Base-by-base conservation (phyloP, 1,140 invertebrate genomes). In the Dreissena polymorpha region DNA sequence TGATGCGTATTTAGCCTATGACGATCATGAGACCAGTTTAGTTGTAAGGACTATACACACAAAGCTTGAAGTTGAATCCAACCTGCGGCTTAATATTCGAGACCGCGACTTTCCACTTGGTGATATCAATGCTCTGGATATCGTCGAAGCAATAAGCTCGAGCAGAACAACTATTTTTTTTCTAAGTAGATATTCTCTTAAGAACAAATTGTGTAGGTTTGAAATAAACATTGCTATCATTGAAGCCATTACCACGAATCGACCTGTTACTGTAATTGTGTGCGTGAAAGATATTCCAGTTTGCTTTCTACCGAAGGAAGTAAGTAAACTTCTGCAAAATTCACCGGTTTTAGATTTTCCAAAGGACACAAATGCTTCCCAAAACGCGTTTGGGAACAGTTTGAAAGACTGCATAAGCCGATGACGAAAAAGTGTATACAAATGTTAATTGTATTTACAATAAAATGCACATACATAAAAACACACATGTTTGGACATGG, bases 121-220 rank as follows among this genome's bases (percentile, higher is more conserved):
- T 6, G 77, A 86, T n/a, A 76, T 60, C 67, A 95, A 95, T 73
- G 94, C 94, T 0, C 94, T 95, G 86, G 94, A 94, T 80, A 94
- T 96, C 72, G 89, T 95, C 27, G 93, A 93, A 76, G 94, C 94
- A 86, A 94, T 95, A 51, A 93, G 94, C 27, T 93, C 93, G 71
- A 95, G 95, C 88, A 93, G 94, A 69, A 94, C 94, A 89, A 94
- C 95, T 23, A 90, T 95, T 63, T 90, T 96, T 21, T 89, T 96
- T 21, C 92, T 96, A 57, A 95, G 94, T 82, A 93, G 95, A 86
- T 92, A 93, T 68, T 95, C 95, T 88, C 93, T 94, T 0, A 94
- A 94, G 82, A 95, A 95, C 21, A 94, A 95, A 49, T 96, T 95
- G 95, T 95, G 95, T 88, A 87, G 93, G 49, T 95, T 95, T 94